Percentiles rank a stretch among this genome's conserved stretches.
Conservation (phyloP, 2,113 vertebrate genomes). For the Aplodontia rufa region DNA sequence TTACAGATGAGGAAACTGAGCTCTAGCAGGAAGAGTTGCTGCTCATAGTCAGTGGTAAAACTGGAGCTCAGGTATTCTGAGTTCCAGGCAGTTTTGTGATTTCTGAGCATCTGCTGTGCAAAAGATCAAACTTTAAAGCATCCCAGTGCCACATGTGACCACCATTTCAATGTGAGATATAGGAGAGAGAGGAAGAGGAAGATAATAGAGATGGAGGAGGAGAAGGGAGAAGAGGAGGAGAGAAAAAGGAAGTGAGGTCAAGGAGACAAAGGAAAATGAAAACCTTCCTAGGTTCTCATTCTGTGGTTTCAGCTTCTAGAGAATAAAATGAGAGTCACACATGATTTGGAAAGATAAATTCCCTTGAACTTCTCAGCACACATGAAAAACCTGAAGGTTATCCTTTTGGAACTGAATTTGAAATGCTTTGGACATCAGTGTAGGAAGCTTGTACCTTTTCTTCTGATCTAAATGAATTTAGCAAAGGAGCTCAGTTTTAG, state of each 20-base stretch:
- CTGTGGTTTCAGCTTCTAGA: background rate
- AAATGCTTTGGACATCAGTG: background rate
- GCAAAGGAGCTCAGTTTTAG: constrained; percentile 58
- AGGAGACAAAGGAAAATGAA: background rate
- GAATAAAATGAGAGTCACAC: background rate
- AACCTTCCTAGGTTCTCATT: background rate
- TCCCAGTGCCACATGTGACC: background rate
- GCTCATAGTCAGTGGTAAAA: background rate
- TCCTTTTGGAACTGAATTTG: background rate
- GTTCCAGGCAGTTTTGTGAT: background rate
- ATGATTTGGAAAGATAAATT: background rate
- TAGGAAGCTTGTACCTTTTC: background rate
- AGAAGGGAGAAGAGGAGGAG: background rate
- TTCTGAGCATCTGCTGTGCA: background rate
- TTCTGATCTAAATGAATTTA: constrained; percentile 44
- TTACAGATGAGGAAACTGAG: background rate
- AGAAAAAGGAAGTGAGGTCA: background rate
- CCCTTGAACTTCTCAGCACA: background rate
- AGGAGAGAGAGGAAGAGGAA: background rate
- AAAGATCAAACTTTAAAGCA: background rate
- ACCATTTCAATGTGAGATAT: background rate
- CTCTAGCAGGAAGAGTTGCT: background rate
- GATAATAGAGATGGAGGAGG: background rate
- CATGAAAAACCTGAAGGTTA: background rate
- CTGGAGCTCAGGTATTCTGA: background rate